A percentile compares a stretch with the other conserved stretches of the same genome.
phyloP scores from a whole-genome alignment of 2,888 invertebrate genomes.

The Creontiades dilutus region DNA sequence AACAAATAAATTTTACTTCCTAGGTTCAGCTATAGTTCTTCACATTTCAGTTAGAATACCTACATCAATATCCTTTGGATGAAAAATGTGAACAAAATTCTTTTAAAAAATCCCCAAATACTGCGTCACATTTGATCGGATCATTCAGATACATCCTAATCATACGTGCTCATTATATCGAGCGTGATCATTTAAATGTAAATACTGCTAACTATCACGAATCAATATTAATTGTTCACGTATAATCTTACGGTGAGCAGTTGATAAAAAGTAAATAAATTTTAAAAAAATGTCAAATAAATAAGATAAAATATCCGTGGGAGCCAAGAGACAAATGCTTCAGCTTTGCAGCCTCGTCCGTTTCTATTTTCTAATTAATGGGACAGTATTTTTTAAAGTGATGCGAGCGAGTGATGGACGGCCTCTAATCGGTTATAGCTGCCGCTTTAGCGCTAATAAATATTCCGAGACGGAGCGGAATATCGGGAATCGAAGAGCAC shows the following conservation, averaged over 20 bases:
- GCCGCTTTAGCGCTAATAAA: constrained; percentile 23
- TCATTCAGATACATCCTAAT: too few relatives aligned
- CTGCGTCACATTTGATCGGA: too few relatives aligned
- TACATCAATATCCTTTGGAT: too few relatives aligned
- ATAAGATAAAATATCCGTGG: neutral
- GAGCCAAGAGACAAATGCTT: neutral
- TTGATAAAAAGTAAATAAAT: too few relatives aligned
- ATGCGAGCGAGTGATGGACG: constrained; percentile 22
- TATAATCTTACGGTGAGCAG: too few relatives aligned
- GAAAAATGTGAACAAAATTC: neutral
- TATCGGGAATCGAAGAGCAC: constrained; percentile 16
- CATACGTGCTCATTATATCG: neutral
- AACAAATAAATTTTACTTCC: too few relatives aligned
- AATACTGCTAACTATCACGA: neutral
- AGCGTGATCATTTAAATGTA: neutral
- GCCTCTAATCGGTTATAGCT: constrained; percentile 20
- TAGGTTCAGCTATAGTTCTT: too few relatives aligned
- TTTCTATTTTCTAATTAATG: constrained; percentile 10
- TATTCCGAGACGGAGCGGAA: neutral
- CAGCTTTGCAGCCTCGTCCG: neutral
- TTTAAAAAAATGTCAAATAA: neutral
- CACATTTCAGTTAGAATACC: too few relatives aligned
- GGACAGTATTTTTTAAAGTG: constrained; percentile 13
- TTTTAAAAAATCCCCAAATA: neutral
- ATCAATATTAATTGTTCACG: too few relatives aligned